A percentile compares a stretch with the other conserved stretches of the same genome.
Evolutionary conservation across 2,888 invertebrate genomes (phyloP).

Genomic region (Sycophila texana): DNA sequence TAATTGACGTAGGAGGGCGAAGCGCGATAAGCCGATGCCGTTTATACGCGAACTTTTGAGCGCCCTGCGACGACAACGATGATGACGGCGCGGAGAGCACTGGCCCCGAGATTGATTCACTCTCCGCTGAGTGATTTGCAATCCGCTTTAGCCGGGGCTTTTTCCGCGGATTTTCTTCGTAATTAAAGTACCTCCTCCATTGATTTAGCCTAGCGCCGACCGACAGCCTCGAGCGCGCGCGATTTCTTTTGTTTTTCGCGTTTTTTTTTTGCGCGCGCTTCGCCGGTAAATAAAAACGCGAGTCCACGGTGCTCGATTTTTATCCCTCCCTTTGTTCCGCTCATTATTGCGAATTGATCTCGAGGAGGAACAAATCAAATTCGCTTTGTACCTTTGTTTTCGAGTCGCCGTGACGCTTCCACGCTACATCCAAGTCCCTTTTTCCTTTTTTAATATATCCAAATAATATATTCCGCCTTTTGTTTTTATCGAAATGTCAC

Average conservation of each 20-base stretch:
- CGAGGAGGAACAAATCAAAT: neutral
- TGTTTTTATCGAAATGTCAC: no score
- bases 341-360: conserved; percentile 51
- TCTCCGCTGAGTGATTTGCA: conserved; percentile 62
- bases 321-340: neutral
- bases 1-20: conserved; percentile 32
- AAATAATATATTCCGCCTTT: no score
- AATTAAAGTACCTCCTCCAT: conserved; percentile 59
- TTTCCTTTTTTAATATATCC: no score
- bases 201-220: neutral
- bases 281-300: neutral
- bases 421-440: no score
- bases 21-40: conserved; percentile 12
- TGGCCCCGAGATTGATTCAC: conserved; percentile 58
- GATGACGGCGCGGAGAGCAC: neutral
- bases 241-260: neutral
- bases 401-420: no score
- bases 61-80: neutral
- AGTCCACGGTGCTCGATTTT: neutral
- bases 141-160: conserved; percentile 61
- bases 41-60: conserved; percentile 23
- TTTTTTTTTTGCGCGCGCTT: neutral
- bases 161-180: conserved; percentile 61
- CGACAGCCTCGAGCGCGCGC: neutral
- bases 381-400: conserved; percentile 14